Conservation (phyloP, 2,888 invertebrate species). For the Dicyrtomina minuta region DNA sequence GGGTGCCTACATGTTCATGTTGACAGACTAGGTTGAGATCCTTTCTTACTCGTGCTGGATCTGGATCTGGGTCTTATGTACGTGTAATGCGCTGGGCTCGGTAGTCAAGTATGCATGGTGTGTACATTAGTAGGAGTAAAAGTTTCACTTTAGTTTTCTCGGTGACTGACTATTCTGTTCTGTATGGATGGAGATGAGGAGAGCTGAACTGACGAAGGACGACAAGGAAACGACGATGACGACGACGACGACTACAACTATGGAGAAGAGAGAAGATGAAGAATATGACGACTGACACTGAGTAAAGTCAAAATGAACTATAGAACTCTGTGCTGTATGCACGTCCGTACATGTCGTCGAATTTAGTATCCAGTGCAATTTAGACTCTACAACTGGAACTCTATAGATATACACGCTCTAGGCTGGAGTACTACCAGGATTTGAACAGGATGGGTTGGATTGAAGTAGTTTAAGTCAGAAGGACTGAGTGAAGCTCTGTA, state of each 20-base stretch:
- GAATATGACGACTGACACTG: neutral
- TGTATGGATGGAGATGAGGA: slow-evolving; percentile 20
- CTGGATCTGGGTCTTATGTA: neutral
- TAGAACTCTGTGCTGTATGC: no score
- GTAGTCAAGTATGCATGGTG: no score
- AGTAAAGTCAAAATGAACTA: neutral
- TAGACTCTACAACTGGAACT: no score
- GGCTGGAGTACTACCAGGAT: no score
- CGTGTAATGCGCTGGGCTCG: neutral
- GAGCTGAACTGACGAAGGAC: neutral
- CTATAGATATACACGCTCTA: no score
- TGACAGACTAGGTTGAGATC: neutral
- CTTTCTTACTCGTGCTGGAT: neutral
- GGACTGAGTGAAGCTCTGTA: slow-evolving; percentile 24
- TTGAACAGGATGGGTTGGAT: no score
- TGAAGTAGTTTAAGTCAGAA: neutral
- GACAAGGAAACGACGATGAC: neutral
- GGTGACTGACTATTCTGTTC: slow-evolving; percentile 17
- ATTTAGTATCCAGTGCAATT: no score
- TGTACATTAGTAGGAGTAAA: slow-evolving; percentile 29
- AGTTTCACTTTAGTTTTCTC: slow-evolving; percentile 36
- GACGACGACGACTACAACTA: neutral
- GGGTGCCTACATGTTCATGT: neutral
- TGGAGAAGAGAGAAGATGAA: slow-evolving; percentile 6
- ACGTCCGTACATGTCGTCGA: no score